These are phyloP conservation scores for Lithosia quadra DNA, from an alignment of 2,888 invertebrate species.

Conservation along the genomic window DNA sequence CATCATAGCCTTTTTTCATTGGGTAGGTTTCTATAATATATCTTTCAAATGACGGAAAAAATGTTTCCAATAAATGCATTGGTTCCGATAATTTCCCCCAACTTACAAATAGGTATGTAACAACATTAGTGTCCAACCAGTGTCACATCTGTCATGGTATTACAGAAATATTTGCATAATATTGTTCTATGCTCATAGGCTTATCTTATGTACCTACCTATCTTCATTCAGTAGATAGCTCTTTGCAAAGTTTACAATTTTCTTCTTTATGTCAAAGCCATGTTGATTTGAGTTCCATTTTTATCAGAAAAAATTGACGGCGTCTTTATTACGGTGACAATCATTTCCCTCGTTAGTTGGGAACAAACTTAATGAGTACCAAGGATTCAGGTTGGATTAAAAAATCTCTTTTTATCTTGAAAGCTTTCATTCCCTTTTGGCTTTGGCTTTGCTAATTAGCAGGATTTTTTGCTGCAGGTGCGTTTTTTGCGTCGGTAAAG, in stretches of 20 bases:
- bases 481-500: constrained; percentile 29
- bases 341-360: constrained; percentile 39
- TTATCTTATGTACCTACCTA: too few relatives aligned
- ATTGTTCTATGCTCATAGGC: too few relatives aligned
- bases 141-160: too few relatives aligned
- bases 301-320: constrained; percentile 35
- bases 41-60: too few relatives aligned
- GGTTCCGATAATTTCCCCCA: too few relatives aligned
- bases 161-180: constrained; percentile 5
- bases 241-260: constrained; percentile 13
- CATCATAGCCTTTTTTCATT: too few relatives aligned
- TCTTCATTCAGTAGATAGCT: constrained; percentile 4
- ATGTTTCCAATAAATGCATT: too few relatives aligned
- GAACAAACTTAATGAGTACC: constrained; percentile 50
- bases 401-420: constrained; percentile 39
- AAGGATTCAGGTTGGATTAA: constrained; percentile 36
- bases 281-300: constrained; percentile 23
- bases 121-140: too few relatives aligned
- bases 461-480: constrained; percentile 25
- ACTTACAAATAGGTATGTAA: too few relatives aligned
- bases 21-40: too few relatives aligned
- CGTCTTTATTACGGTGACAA: constrained; percentile 38
- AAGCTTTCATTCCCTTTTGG: constrained; percentile 32
- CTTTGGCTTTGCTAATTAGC: constrained; percentile 47
- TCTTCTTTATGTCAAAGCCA: constrained; percentile 14